Conservation (phyloP, 2,113 vertebrate species). For the Ictalurus punctatus region DNA sequence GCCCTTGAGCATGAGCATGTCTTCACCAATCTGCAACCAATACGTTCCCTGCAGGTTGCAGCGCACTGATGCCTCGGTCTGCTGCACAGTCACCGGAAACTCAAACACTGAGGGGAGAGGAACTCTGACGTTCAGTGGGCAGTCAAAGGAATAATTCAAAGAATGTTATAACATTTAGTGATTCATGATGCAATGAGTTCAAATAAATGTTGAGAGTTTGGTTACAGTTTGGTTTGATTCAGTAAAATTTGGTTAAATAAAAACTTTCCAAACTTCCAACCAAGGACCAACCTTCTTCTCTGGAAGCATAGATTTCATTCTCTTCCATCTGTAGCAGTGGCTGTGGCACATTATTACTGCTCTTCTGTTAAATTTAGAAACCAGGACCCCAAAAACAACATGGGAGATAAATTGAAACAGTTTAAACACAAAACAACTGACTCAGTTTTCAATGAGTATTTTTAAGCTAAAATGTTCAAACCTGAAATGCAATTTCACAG, state of each 20-base stretch:
- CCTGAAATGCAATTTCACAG: conserved; percentile 83
- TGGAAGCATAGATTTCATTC: conserved; percentile 86
- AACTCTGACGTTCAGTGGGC: neutral
- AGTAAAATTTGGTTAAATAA: neutral
- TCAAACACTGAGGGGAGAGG: conserved; percentile 68
- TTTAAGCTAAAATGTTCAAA: conserved; percentile 50
- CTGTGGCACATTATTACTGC: conserved; percentile 21
- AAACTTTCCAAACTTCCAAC: neutral
- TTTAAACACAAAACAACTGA: neutral
- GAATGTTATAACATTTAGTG: neutral
- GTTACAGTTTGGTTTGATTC: neutral
- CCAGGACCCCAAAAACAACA: neutral
- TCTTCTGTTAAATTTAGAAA: conserved; percentile 55
- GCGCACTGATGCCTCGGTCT: conserved; percentile 79
- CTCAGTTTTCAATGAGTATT: neutral
- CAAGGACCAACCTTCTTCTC: conserved; percentile 75
- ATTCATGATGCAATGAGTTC: neutral
- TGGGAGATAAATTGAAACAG: neutral
- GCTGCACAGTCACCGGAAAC: conserved; percentile 83
- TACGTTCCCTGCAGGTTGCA: conserved; percentile 83
- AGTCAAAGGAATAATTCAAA: neutral
- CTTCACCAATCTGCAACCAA: conserved; percentile 78
- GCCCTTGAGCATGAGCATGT: conserved; percentile 80
- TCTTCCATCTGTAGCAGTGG: conserved; percentile 80
- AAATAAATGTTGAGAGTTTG: neutral